Evolutionary conservation across 2,888 invertebrate genomes (phyloP), one percentile per base, ranked within the genome.

Genomic region (Acrocyrtus sp.): DNA sequence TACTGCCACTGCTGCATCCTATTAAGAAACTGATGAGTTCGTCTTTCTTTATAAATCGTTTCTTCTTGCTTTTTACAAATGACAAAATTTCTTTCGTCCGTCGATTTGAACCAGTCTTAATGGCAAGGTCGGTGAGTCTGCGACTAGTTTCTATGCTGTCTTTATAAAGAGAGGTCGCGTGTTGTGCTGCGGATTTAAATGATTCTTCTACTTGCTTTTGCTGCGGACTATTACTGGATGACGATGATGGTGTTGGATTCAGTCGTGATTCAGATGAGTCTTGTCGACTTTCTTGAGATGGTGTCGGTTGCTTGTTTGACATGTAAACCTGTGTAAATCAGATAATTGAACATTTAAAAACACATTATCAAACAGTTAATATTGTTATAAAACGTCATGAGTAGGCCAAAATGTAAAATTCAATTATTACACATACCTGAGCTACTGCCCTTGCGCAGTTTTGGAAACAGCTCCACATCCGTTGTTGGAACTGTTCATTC

Each of bases 371-470:
- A 10, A 10, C 12, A 10, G 8, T 12, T n/a, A n/a, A n/a, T 6
- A 34, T n/a, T n/a, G n/a, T n/a, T n/a, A n/a, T n/a, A n/a, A n/a
- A n/a, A 53, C 26, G 15, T 3, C n/a, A 8, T 29, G 22, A 24
- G 22, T 27, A 10, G 27, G 17, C n/a, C 6, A 15, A 53, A 27
- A 27, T 4, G 22, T 15, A 6, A 53, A 53, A 53, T 60, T 51
- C 51, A 17, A 51, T 51, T 26, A 39, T 34, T n/a, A 22, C 27
- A 22, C 58, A 19, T 34, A 78, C 80, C 75, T 80, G 77, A 45
- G 80, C 80, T 54, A 80, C 77, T 19, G 80, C 76, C 50, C 78
- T 78, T 22, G 80, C 80, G 56, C 77, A 76, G 58, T 76, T 76
- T 54, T 80, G 80, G 50, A 80, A 80, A 51, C 68, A 72, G 12